These are phyloP conservation scores for Drosophila formosana DNA, from an alignment of 2,888 invertebrate species.

Conservation along the genomic window DNA sequence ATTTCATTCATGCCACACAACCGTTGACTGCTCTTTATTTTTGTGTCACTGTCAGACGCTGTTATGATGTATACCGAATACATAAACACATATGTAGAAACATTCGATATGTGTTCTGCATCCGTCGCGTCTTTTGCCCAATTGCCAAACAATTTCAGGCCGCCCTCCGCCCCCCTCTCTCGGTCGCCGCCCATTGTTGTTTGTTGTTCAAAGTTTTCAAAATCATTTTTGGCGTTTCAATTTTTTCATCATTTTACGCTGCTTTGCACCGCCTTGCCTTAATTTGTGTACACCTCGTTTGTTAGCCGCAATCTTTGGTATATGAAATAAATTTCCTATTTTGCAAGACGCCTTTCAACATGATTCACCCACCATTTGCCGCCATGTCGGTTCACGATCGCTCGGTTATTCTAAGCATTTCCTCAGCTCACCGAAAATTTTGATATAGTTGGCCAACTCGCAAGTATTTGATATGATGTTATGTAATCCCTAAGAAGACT, in stretches of 20 bases:
- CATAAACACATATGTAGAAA: background rate
- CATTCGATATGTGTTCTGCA: constrained; percentile 16
- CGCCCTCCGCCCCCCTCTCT: background rate
- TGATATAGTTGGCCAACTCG: constrained; percentile 6
- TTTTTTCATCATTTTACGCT: constrained; percentile 54
- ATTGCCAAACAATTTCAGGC: constrained; percentile 23
- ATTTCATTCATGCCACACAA: constrained; percentile 24
- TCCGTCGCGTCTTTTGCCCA: constrained; percentile 15
- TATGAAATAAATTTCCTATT: constrained; percentile 62
- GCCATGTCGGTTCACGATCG: background rate
- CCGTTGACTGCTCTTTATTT: background rate
- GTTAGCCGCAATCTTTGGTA: constrained; percentile 19
- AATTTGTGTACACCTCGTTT: constrained; percentile 51
- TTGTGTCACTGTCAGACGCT: constrained; percentile 8
- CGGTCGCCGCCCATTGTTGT: constrained; percentile 4
- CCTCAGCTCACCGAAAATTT: constrained; percentile 15
- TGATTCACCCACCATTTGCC: constrained; percentile 19
- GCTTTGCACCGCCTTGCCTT: constrained; percentile 58
- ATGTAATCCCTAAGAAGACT: background rate
- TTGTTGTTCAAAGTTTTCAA: constrained; percentile 20
- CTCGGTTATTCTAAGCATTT: constrained; percentile 33
- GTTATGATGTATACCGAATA: constrained; percentile 4
- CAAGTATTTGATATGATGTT: constrained; percentile 5
- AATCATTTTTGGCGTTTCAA: constrained; percentile 34
- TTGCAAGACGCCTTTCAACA: constrained; percentile 43